Percentiles rank a stretch among this genome's conserved stretches.
These are phyloP conservation scores for Rousettus madagascariensis DNA, from an alignment of 2,797 vertebrate species.

Conservation along the genomic window DNA sequence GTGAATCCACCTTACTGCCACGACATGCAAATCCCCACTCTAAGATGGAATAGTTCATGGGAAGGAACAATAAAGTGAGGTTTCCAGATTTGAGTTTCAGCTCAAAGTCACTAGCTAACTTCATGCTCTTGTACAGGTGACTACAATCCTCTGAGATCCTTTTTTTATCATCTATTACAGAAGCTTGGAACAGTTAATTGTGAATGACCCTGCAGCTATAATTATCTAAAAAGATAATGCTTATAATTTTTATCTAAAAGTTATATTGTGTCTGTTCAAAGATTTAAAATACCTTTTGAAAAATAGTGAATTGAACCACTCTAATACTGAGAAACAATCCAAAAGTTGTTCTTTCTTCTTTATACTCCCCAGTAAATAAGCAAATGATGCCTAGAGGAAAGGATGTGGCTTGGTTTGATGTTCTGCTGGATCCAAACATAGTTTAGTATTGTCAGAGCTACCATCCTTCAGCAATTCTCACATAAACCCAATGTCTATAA, in stretches of 20 bases:
- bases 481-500: slow-evolving; percentile 36
- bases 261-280: background rate
- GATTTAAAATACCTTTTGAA: background rate
- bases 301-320: background rate
- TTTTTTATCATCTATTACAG: background rate
- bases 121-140: background rate
- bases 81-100: background rate
- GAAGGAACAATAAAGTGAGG: background rate
- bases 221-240: background rate
- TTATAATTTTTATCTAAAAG: background rate
- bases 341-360: background rate
- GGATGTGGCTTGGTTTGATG: background rate
- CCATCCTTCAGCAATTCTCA: background rate
- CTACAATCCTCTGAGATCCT: background rate
- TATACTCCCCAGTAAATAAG: background rate
- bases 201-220: background rate
- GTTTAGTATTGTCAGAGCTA: background rate
- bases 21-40: background rate
- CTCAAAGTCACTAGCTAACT: background rate
- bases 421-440: background rate
- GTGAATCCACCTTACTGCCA: background rate
- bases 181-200: background rate
- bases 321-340: background rate
- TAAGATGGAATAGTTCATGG: background rate
- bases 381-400: background rate